Base-by-base conservation (phyloP, 2,888 invertebrate genomes). In the Plebejus anna region DNA sequence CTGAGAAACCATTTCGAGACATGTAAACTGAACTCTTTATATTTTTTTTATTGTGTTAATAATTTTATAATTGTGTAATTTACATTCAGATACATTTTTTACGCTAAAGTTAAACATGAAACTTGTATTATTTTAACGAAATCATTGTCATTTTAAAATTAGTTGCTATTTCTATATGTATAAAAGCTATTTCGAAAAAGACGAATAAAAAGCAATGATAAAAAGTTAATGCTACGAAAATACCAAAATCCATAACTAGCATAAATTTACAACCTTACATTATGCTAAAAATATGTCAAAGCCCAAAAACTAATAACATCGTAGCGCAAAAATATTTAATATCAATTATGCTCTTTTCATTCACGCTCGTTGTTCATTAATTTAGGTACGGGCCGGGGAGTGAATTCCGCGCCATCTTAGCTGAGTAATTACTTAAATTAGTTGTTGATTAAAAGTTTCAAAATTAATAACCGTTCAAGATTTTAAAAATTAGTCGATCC, bases 391-490 rank as follows among this genome's bases (percentile, higher is more conserved):
- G 57, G 3, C 9, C 61, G 61, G 13, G 66, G 66, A 32, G 66
- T 16, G 22, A 66, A 66, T 66, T 66, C 66, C 61, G 61, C 28
- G 7, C 61, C 32, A 36, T 66, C 32, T 36, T 66, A 66, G 61
- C 66, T 9, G 9, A 66, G 32, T 72, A 47, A 72, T 72, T 72
- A 72, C 42, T 72, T 47, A 51, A 72, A 72, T 72, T 72, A 72
- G 47, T 47, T 47, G 42, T 72, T 72, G 47, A 72, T 72, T 72
- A 72, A 72, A 72, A 72, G 72, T 72, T 72, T 42, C 47, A 47
- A 47, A 47, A 47, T 72, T 72, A 72, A 72, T 72, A 72, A 72
- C 66, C 66, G 66, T 66, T 66, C 66, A 13, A 66, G 66, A 66
- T 28, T 66, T 66, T 13, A 36, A 66, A 66, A 66, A 66, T 66